phyloP scores from a whole-genome alignment of 2,797 vertebrate species.

The Muraenolepis orangiensis region DNA sequence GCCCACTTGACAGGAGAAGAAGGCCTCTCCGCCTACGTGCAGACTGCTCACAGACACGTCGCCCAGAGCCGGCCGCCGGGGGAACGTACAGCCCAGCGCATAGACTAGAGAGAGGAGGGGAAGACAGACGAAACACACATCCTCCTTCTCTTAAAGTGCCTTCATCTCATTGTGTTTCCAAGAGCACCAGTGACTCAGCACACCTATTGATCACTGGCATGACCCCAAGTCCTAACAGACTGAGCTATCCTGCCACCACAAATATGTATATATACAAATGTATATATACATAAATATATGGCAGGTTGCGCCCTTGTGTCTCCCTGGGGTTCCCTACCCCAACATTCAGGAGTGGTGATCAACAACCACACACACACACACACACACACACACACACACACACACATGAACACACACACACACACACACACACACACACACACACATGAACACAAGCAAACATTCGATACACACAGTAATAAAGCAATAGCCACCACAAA shows the following conservation, averaged over 20 bases:
- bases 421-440: background rate
- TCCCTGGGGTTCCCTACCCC: background rate
- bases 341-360: background rate
- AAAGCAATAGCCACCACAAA: too few relatives aligned
- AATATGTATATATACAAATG: background rate
- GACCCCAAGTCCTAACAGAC: too few relatives aligned
- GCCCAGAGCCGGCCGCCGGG: slow-evolving; percentile 77
- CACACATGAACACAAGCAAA: background rate
- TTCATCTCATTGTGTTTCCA: background rate
- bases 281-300: too few relatives aligned
- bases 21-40: slow-evolving; percentile 86
- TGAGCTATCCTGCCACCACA: too few relatives aligned
- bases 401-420: background rate
- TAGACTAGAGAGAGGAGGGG: slow-evolving; percentile 70
- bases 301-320: background rate
- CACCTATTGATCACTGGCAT: background rate
- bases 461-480: background rate
- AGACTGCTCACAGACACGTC: slow-evolving; percentile 88
- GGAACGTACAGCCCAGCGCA: slow-evolving; percentile 87
- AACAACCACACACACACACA: background rate
- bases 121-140: slow-evolving; percentile 1
- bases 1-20: slow-evolving; percentile 84
- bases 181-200: background rate
- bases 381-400: background rate
- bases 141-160: background rate